Percentiles rank a stretch among this genome's conserved stretches.
Evolutionary conservation across 1,140 invertebrate species (phyloP).

Genomic region (Bacillus rossius): DNA sequence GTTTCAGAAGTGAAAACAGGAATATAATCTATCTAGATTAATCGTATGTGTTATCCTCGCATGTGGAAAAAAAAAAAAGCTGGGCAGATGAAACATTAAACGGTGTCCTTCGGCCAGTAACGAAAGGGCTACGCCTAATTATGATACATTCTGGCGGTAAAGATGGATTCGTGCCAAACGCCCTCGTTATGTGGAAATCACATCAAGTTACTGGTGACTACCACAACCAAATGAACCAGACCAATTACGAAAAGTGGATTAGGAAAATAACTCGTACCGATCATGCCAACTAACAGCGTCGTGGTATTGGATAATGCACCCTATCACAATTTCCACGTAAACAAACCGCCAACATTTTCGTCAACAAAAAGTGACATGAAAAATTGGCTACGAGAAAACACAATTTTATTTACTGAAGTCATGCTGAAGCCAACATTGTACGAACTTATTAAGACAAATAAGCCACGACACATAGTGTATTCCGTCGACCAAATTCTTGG

Average conservation of each 20-base stretch:
- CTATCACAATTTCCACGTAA: slow-evolving; percentile 32
- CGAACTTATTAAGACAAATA: too few species aligned
- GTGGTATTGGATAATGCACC: slow-evolving; percentile 39
- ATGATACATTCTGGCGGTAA: slow-evolving; percentile 29
- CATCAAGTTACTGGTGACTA: slow-evolving; percentile 26
- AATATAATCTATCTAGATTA: background rate
- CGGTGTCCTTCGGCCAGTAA: background rate
- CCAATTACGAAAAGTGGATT: slow-evolving; percentile 23
- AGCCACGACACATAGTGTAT: too few species aligned
- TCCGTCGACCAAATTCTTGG: too few species aligned
- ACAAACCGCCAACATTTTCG: slow-evolving; percentile 19
- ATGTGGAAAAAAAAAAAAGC: background rate
- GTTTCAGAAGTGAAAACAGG: background rate
- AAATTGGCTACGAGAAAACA: too few species aligned
- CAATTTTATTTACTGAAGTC: too few species aligned
- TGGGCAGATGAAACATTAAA: background rate
- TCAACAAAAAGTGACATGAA: too few species aligned
- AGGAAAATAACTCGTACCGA: slow-evolving; percentile 29
- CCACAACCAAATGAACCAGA: slow-evolving; percentile 29
- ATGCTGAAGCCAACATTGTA: too few species aligned
- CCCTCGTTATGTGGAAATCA: slow-evolving; percentile 21
- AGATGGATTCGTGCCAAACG: slow-evolving; percentile 26
- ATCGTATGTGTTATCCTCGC: background rate
- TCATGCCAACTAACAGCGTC: too few species aligned
- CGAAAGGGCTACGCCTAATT: slow-evolving; percentile 26